Evolutionary conservation across 2,888 invertebrate species (phyloP).

Genomic region (Orthonevra nobilis): DNA sequence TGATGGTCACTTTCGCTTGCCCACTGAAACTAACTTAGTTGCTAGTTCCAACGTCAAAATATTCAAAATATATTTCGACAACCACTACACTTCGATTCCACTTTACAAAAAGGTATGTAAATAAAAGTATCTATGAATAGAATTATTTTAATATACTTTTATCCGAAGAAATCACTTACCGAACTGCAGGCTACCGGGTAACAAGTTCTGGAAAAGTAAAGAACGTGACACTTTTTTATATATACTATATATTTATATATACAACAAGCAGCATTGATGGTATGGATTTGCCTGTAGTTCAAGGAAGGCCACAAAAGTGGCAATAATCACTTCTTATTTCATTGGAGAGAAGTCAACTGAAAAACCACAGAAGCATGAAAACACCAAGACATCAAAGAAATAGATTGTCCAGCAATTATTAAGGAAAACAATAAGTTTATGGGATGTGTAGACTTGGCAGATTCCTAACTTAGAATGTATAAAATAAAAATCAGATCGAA

Average conservation of each 20-base stretch:
- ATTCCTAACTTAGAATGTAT: not conserved
- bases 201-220: no score
- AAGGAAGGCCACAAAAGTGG: not conserved
- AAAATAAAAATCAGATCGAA: conserved; percentile 8
- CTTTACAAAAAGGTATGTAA: no score
- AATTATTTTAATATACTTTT: no score
- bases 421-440: not conserved
- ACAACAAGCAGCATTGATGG: not conserved
- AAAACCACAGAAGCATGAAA: not conserved
- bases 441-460: not conserved
- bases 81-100: no score
- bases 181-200: no score
- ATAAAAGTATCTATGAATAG: no score
- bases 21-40: no score
- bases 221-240: no score
- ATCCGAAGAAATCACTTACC: no score
- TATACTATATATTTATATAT: not conserved
- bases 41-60: no score
- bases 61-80: no score
- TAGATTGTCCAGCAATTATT: not conserved
- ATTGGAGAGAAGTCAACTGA: not conserved
- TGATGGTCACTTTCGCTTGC: no score
- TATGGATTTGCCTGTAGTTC: not conserved
- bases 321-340: not conserved
- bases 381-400: not conserved